A percentile compares a stretch with the other conserved stretches of the same genome.
Conservation (phyloP, 2,888 invertebrate genomes). For the Tachina fera region DNA sequence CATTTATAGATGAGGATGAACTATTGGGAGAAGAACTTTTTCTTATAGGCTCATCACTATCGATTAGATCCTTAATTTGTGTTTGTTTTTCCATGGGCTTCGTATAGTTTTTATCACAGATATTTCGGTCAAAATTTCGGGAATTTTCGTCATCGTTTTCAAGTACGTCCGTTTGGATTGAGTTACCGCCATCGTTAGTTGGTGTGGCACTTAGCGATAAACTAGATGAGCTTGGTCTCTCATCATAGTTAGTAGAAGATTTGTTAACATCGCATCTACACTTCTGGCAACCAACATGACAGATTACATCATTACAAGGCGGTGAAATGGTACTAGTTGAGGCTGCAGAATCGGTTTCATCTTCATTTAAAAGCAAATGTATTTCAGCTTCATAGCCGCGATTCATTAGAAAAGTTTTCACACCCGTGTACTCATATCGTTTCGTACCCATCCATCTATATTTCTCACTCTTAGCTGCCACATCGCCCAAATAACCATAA, state of each 20-base stretch:
- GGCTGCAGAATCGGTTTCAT: conserved; percentile 8
- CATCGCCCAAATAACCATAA: conserved; percentile 94
- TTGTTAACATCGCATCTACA: conserved; percentile 71
- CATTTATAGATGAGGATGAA: conserved; percentile 44
- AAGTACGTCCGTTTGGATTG: background rate
- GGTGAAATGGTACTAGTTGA: conserved; percentile 72
- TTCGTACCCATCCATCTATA: conserved; percentile 94
- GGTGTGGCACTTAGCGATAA: conserved; percentile 34
- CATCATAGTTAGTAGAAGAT: conserved; percentile 30
- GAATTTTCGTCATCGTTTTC: conserved; percentile 55
- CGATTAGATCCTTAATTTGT: conserved; percentile 57
- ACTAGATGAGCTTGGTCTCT: conserved; percentile 68
- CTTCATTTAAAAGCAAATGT: conserved; percentile 78
- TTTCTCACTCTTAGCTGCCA: conserved; percentile 90
- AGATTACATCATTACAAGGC: conserved; percentile 71
- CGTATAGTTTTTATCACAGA: conserved; percentile 61
- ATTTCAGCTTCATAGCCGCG: conserved; percentile 87
- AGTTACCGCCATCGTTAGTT: background rate
- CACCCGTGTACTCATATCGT: conserved; percentile 90
- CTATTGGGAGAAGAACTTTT: conserved; percentile 36
- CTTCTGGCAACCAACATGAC: conserved; percentile 77
- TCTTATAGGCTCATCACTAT: conserved; percentile 9
- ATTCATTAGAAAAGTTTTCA: conserved; percentile 86
- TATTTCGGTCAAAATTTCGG: conserved; percentile 59
- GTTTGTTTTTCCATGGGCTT: conserved; percentile 61